Base-by-base conservation (phyloP, 1,140 invertebrate genomes). In the Drosophila subobscura region DNA sequence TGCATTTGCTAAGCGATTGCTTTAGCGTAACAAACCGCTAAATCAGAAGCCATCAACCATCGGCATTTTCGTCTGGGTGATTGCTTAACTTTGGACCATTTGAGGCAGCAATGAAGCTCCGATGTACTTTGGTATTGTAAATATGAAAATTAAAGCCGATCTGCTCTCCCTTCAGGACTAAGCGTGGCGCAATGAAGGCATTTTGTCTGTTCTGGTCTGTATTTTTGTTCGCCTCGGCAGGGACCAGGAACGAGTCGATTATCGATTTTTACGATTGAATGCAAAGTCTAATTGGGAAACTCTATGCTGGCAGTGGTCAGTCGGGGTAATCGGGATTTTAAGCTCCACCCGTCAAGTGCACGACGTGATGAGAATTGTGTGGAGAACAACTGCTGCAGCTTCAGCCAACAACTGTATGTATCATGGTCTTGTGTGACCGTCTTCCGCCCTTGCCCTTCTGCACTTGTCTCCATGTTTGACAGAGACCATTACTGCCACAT, bases 361-460 rank as follows among this genome's bases (percentile, higher is more conserved):
- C 25, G 8, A 4, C 8, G 27, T 61, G 12, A 59, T 44, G 23
- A 8, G n/a, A 20, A 33, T 22, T 33, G 8, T n/a, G 5, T 10
- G 25, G 33, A 37, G 10, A n/a, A 2, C 23, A 29, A 51, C 25
- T 22, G 33, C 23, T 23, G 23, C 8, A 5, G 57, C 14, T 14
- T 47, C 20, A 7, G 8, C 14, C 25, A 22, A 27, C 27, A 67
- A 46, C 42, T 67, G 41, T 53, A 6, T 44, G 44, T 56, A 47
- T 45, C 44, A 25, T 33, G 33, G 44, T 56, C 20, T 25, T 25
- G 20, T 22, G 3, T 40, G 16, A 61, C 57, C 46, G 23, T 58
- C 61, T 76, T 79, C 56, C 72, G 63, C 56, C 25, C 47, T 42
- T 72, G 80, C 59, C 61, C 55, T 27, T 45, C 68, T 65, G 73